Base-by-base conservation (phyloP, 1,140 invertebrate genomes). In the Caenorhabditis tropicalis region DNA sequence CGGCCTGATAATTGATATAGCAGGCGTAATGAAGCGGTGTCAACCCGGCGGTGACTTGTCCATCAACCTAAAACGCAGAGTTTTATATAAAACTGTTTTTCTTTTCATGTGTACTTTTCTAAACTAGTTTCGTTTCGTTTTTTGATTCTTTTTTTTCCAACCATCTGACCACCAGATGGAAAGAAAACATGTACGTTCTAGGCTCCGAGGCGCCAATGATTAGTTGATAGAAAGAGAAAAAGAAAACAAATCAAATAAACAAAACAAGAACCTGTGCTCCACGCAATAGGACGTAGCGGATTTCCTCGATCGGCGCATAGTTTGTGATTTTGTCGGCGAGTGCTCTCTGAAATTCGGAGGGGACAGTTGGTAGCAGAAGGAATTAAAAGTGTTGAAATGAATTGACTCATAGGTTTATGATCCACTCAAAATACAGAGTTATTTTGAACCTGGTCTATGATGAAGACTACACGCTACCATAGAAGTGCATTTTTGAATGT, bases 11-110 rank as follows among this genome's bases (percentile, higher is more conserved):
- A 16, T 93, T 92, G 89, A 95, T 95, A 94, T 95, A 96, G 60
- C 96, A 95, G 0, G 96, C 96, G 91, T 97, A 97, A 91, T 97
- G 96, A n/a, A 97, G 92, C 0, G 96, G 95, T 65, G 94, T 93
- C 33, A 97, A 92, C 88, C 84, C 91, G 83, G 92, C 92, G 24
- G 91, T 92, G 3, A 94, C 93, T 15, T 92, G 88, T 43, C 91
- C 91, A 84, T 93, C 93, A 10, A 91, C 88, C 87, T 87, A 58
- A 82, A 87, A 39, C 27, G 33, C 29, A 36, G 15, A 49, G 6
- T 81, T n/a, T 58, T 9, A 43, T 31, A 48, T 10, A 43, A 19
- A 51, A 7, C 24, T 21, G 36, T 24, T n/a, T 43, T 43, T 43
- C n/a, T 12, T 74, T 15, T 21, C 33, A 24, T n/a, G 10, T 74